Conservation (phyloP, 2,888 invertebrate species). For the Geophilus truncorum region DNA sequence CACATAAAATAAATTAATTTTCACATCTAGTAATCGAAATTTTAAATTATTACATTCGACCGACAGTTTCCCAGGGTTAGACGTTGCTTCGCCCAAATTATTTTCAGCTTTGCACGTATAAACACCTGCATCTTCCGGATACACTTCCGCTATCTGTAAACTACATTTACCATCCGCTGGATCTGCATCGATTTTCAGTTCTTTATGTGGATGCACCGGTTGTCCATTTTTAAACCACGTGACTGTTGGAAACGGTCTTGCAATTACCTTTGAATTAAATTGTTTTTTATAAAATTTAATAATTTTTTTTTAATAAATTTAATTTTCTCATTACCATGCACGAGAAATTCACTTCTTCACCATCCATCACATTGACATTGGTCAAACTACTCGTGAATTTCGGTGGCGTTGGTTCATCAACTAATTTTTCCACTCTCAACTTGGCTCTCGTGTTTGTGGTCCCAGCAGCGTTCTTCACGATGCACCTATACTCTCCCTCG, state of each 20-base stretch:
- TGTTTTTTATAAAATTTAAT: not conserved
- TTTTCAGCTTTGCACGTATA: slow-evolving; percentile 79
- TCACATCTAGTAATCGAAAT: not conserved
- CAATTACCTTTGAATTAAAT: slow-evolving; percentile 36
- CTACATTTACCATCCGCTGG: slow-evolving; percentile 68
- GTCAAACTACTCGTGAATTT: slow-evolving; percentile 67
- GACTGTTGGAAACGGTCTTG: slow-evolving; percentile 57
- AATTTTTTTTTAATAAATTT: not conserved
- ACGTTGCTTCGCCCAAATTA: slow-evolving; percentile 73
- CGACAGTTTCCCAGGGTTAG: slow-evolving; percentile 63
- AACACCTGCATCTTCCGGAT: slow-evolving; percentile 82
- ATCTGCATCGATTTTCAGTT: slow-evolving; percentile 50
- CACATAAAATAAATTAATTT: not conserved
- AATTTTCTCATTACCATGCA: slow-evolving; percentile 53
- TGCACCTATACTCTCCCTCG: slow-evolving; percentile 73
- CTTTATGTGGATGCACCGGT: slow-evolving; percentile 38
- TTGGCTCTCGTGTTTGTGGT: slow-evolving; percentile 80
- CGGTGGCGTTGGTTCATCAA: slow-evolving; percentile 64
- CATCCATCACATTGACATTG: slow-evolving; percentile 78
- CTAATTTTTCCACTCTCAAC: slow-evolving; percentile 51
- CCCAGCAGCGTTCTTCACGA: slow-evolving; percentile 84
- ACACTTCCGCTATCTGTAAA: slow-evolving; percentile 76
- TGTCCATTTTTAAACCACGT: slow-evolving; percentile 71
- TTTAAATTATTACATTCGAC: slow-evolving; percentile 76
- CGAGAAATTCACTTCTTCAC: slow-evolving; percentile 70